Conservation (phyloP, 1,140 invertebrate genomes). For the Liolophura sinensis region DNA sequence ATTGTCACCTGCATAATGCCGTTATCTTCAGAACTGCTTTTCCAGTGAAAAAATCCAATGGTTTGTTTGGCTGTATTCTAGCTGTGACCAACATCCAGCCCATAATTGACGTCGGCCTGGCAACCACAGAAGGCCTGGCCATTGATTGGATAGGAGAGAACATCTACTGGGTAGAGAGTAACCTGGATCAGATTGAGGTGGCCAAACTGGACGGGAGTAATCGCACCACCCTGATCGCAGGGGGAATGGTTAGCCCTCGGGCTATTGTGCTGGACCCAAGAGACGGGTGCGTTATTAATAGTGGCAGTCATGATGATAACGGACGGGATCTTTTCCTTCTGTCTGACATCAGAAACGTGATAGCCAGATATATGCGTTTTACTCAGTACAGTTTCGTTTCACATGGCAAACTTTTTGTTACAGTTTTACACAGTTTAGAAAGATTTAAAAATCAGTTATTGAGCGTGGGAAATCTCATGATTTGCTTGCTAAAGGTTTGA, state of each 20-base stretch:
- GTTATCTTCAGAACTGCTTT: not conserved
- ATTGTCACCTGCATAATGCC: not conserved
- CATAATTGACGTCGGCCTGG: constrained; percentile 80
- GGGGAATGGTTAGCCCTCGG: constrained; percentile 82
- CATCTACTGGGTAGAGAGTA: constrained; percentile 92
- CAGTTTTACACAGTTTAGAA: no score
- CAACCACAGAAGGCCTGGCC: constrained; percentile 87
- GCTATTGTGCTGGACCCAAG: constrained; percentile 85
- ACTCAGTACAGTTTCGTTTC: no score
- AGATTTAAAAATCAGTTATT: no score
- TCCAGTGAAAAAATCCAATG: no score
- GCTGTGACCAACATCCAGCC: constrained; percentile 79
- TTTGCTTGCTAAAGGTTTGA: no score
- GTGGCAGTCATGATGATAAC: no score
- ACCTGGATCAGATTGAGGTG: constrained; percentile 88
- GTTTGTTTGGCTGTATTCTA: constrained; percentile 32
- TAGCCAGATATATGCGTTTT: no score
- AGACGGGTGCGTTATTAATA: constrained; percentile 64
- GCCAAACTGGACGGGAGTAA: constrained; percentile 78
- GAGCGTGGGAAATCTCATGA: no score
- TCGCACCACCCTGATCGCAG: constrained; percentile 78
- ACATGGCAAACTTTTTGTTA: no score
- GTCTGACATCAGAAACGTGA: no score
- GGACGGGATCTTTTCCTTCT: no score
- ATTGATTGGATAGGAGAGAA: constrained; percentile 98